phyloP scores from a whole-genome alignment of 2,888 invertebrate species.

The Cataglyphis altisquamis region DNA sequence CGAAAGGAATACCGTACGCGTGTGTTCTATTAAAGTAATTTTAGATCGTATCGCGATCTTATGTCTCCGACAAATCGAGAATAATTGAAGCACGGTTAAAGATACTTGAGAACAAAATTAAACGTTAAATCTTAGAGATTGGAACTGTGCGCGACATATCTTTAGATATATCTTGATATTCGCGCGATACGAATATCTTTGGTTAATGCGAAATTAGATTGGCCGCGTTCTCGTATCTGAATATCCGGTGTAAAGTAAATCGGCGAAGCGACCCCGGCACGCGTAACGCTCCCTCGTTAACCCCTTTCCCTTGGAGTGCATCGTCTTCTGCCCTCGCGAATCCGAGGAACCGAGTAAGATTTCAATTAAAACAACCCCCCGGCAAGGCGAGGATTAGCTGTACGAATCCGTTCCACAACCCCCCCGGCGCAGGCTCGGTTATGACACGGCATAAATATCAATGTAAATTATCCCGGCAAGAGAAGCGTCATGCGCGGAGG shows the following conservation, averaged over 20 bases:
- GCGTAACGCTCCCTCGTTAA: conserved; percentile 72
- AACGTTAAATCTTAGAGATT: background rate
- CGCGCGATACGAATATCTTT: conserved; percentile 5
- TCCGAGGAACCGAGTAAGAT: conserved; percentile 82
- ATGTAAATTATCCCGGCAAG: conserved; percentile 84
- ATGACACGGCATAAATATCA: conserved; percentile 86
- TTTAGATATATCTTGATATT: background rate
- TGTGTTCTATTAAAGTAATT: conserved; percentile 11
- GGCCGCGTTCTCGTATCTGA: background rate
- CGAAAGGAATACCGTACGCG: background rate
- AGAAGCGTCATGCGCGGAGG: conserved; percentile 54
- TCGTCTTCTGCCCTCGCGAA: conserved; percentile 69
- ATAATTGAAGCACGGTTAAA: background rate
- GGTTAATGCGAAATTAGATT: conserved; percentile 35
- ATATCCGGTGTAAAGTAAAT: conserved; percentile 12
- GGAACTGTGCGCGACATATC: background rate
- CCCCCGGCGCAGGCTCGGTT: conserved; percentile 79
- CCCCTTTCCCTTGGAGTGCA: conserved; percentile 67
- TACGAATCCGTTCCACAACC: conserved; percentile 83
- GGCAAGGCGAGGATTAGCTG: conserved; percentile 84
- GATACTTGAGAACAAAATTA: background rate
- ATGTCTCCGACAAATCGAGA: background rate
- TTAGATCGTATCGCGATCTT: background rate
- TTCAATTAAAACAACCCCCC: conserved; percentile 86
- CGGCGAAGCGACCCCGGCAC: conserved; percentile 56